These are phyloP conservation scores for Eumacrocentrus americanus DNA, from an alignment of 2,888 invertebrate genomes.

Conservation along the genomic window DNA sequence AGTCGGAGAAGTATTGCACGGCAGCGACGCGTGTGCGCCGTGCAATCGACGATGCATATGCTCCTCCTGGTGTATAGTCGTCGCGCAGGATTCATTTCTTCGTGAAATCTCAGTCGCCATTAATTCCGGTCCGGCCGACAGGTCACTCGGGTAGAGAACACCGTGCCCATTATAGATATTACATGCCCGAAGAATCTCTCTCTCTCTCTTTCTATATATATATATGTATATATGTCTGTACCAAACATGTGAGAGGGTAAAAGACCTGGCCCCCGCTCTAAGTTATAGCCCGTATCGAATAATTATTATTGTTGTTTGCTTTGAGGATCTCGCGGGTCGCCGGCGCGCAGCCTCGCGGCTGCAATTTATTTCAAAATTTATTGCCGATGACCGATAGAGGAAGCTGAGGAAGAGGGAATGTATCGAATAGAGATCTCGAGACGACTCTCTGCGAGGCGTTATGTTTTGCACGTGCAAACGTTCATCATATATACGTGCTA, in stretches of 20 bases:
- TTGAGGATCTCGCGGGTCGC: conserved; percentile 49
- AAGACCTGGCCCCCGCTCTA: conserved; percentile 38
- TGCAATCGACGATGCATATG: too few relatives aligned
- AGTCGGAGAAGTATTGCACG: not conserved
- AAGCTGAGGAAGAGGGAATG: conserved; percentile 38
- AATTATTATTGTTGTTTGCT: conserved; percentile 63
- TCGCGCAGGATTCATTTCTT: conserved; percentile 32
- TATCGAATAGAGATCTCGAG: conserved; percentile 51
- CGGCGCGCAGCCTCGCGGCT: conserved; percentile 33
- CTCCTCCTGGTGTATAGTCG: too few relatives aligned
- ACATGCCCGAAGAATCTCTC: conserved; percentile 43
- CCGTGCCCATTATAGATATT: conserved; percentile 58
- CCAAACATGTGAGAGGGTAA: conserved; percentile 17
- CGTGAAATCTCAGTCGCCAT: conserved; percentile 61
- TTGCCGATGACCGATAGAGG: conserved; percentile 60
- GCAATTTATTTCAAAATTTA: conserved; percentile 60
- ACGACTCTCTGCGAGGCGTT: conserved; percentile 22
- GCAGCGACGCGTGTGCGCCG: not conserved
- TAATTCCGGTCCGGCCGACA: conserved; percentile 58
- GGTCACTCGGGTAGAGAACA: conserved; percentile 60
- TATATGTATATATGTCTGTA: conserved; percentile 10
- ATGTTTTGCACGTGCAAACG: conserved; percentile 26
- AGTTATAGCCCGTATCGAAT: conserved; percentile 59
- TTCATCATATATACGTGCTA: conserved; percentile 9
- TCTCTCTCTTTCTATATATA: too few relatives aligned